Percentiles rank a stretch among this genome's conserved stretches.
Evolutionary conservation across 2,797 vertebrate genomes (phyloP).

Genomic region (Mastacembelus armatus): DNA sequence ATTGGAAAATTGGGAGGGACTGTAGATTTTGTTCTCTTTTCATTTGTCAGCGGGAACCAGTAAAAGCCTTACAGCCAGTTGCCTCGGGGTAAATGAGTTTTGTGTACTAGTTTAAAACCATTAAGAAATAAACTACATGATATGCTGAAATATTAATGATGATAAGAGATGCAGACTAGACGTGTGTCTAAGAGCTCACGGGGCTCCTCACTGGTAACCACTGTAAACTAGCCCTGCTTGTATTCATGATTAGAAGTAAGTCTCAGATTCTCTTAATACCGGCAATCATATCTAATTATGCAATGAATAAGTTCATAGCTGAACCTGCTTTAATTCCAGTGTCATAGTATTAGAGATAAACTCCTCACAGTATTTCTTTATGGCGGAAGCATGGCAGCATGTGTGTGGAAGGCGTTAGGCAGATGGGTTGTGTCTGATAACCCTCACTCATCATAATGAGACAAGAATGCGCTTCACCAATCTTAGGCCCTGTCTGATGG

Average conservation of each 20-base stretch:
- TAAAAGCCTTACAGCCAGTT: conserved; percentile 43
- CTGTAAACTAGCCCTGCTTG: neutral
- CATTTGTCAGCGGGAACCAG: conserved; percentile 47
- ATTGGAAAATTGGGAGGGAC: conserved; percentile 47
- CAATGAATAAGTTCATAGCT: conserved; percentile 31
- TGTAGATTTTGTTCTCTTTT: conserved; percentile 44
- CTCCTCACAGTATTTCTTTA: conserved; percentile 15
- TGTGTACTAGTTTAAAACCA: conserved; percentile 49
- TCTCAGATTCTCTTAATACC: conserved; percentile 3
- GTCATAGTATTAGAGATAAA: conserved; percentile 32
- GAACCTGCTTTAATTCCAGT: conserved; percentile 20
- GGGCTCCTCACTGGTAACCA: conserved; percentile 21
- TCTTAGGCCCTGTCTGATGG: conserved; percentile 75
- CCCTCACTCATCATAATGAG: conserved; percentile 82
- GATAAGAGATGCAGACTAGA: conserved; percentile 15
- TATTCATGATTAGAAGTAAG: conserved; percentile 6
- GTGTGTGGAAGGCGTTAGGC: conserved; percentile 73
- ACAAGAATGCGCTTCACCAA: conserved; percentile 75
- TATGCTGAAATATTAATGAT: conserved; percentile 46
- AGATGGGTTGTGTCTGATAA: conserved; percentile 83
- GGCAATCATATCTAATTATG: conserved; percentile 28
- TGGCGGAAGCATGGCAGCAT: conserved; percentile 65
- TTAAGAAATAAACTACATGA: conserved; percentile 49
- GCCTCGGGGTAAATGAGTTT: conserved; percentile 30
- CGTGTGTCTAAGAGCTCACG: neutral